Evolutionary conservation across 2,888 invertebrate genomes (phyloP).

Genomic region (Andrena trimmerana): DNA sequence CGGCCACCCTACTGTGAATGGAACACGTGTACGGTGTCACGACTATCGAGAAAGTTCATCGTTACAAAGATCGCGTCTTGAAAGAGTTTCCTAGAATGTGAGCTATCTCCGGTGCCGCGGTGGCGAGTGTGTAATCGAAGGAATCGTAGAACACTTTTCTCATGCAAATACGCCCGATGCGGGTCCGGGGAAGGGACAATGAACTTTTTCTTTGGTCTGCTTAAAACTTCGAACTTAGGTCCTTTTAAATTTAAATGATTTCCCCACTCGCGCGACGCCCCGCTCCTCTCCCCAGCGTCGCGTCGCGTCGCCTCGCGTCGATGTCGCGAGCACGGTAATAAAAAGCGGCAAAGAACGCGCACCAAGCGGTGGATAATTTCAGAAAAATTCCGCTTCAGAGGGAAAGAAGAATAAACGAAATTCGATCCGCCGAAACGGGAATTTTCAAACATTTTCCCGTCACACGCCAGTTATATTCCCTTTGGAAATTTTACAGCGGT

Average conservation of each 20-base stretch:
- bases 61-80: constrained; percentile 52
- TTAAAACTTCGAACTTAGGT: constrained; percentile 72
- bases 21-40: constrained; percentile 73
- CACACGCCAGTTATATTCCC: constrained; percentile 15
- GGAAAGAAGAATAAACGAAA: background rate
- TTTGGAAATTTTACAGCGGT: constrained; percentile 36
- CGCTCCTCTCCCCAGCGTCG: constrained; percentile 39
- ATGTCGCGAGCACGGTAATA: constrained; percentile 42
- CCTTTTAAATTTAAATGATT: constrained; percentile 76
- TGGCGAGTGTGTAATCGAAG: constrained; percentile 75
- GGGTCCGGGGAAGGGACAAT: constrained; percentile 61
- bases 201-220: constrained; percentile 70
- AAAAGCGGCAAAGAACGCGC: constrained; percentile 18
- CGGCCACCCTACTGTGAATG: constrained; percentile 58
- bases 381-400: background rate
- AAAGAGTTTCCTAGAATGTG: constrained; percentile 74
- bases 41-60: constrained; percentile 75
- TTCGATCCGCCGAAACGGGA: background rate
- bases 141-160: constrained; percentile 75
- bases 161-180: constrained; percentile 72
- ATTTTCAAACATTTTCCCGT: background rate
- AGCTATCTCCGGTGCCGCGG: constrained; percentile 55
- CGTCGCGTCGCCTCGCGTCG: background rate
- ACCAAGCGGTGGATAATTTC: background rate
- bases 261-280: constrained; percentile 39